These are phyloP conservation scores for Elysia crispata DNA, from an alignment of 2,888 invertebrate genomes.

Conservation along the genomic window DNA sequence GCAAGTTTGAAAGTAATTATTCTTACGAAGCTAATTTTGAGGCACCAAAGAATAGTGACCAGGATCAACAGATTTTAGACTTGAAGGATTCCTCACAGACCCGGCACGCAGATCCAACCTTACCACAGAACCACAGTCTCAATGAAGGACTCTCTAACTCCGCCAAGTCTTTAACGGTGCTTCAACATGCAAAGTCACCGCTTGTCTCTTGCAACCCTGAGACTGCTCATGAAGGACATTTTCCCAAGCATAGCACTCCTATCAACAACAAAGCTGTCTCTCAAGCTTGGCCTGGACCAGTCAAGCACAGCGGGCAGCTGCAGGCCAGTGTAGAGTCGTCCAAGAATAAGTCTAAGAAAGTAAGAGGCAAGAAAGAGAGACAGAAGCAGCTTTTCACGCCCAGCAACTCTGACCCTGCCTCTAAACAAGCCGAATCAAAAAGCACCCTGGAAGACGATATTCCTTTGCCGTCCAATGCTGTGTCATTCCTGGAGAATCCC, in stretches of 20 bases:
- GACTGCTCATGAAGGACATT: slow-evolving; percentile 16
- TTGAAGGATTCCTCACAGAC: too few species aligned
- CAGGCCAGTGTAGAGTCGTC: slow-evolving; percentile 54
- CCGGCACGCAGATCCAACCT: too few species aligned
- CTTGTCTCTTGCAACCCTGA: too few species aligned
- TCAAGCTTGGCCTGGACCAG: not conserved
- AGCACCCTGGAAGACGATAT: slow-evolving; percentile 16
- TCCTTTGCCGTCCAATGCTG: slow-evolving; percentile 48
- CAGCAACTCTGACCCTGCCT: too few species aligned
- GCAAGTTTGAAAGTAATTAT: too few species aligned
- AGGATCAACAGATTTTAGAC: too few species aligned
- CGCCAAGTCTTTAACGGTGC: too few species aligned
- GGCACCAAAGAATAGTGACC: too few species aligned
- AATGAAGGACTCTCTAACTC: too few species aligned
- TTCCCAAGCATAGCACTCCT: slow-evolving; percentile 30
- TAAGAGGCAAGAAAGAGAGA: slow-evolving; percentile 62
- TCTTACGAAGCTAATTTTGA: too few species aligned
- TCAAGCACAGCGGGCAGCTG: slow-evolving; percentile 50
- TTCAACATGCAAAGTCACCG: too few species aligned
- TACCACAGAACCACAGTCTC: too few species aligned
- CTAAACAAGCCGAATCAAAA: not conserved
- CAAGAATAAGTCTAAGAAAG: slow-evolving; percentile 57
- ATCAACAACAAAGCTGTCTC: not conserved
- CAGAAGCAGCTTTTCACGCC: slow-evolving; percentile 57
- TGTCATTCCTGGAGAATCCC: slow-evolving; percentile 93